These are phyloP conservation scores for Scaptomyza pallida DNA, from an alignment of 1,140 invertebrate species.

Conservation along the genomic window DNA sequence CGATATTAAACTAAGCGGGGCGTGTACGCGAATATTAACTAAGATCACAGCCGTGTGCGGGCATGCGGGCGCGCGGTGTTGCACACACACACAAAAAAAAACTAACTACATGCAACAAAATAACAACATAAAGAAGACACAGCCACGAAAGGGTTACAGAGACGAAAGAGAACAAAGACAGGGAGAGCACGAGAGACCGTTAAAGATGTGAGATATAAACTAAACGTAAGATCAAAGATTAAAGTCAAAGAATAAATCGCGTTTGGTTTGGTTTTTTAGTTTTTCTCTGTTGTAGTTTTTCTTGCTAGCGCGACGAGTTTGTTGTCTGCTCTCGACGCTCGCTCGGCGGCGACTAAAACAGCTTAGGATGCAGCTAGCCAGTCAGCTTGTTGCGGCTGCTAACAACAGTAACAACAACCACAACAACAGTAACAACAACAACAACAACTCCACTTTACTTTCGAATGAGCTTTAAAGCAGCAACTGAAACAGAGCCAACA, in stretches of 20 bases:
- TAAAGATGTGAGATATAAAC: slow-evolving; percentile 29
- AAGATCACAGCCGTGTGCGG: slow-evolving; percentile 44
- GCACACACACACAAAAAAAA: slow-evolving; percentile 22
- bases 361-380: slow-evolving; percentile 57
- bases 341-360: slow-evolving; percentile 71
- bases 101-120: slow-evolving; percentile 33
- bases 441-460: slow-evolving; percentile 58
- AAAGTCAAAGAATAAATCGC: slow-evolving; percentile 18
- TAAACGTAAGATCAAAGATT: slow-evolving; percentile 36
- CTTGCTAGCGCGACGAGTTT: slow-evolving; percentile 37
- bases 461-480: slow-evolving; percentile 72
- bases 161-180: slow-evolving; percentile 1
- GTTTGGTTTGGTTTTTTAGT: too few relatives aligned
- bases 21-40: slow-evolving; percentile 28
- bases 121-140: slow-evolving; percentile 25
- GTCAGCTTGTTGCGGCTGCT: slow-evolving; percentile 15
- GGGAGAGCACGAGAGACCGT: slow-evolving; percentile 26
- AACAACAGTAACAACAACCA: slow-evolving; percentile 21
- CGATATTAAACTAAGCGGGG: slow-evolving; percentile 12
- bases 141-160: slow-evolving; percentile 30
- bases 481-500: slow-evolving; percentile 24
- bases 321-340: slow-evolving; percentile 65
- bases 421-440: slow-evolving; percentile 46
- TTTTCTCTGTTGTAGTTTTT: too few relatives aligned
- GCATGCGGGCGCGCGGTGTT: slow-evolving; percentile 23